Conservation (phyloP, 2,888 invertebrate genomes). For the Villa cingulata region DNA sequence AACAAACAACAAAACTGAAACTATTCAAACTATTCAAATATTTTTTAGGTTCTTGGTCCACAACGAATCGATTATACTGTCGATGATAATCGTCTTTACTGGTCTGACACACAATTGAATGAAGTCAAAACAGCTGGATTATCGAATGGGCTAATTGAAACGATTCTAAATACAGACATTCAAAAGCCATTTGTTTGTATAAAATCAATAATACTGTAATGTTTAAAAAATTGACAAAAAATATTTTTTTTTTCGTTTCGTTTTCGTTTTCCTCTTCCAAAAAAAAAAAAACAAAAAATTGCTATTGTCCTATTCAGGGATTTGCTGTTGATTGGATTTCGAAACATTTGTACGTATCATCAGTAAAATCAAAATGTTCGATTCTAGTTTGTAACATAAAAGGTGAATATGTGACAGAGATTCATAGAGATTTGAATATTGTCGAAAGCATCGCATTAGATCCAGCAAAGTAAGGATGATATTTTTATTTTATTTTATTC, state of each 20-base stretch:
- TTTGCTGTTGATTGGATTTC: conserved; percentile 77
- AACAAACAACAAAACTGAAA: too few relatives aligned
- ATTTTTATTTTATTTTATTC: neutral
- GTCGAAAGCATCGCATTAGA: conserved; percentile 56
- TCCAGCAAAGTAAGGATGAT: conserved; percentile 40
- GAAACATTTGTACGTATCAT: conserved; percentile 44
- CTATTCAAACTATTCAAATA: too few relatives aligned
- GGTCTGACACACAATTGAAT: conserved; percentile 62
- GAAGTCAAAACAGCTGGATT: conserved; percentile 59
- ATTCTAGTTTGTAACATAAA: conserved; percentile 57
- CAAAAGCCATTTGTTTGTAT: conserved; percentile 27
- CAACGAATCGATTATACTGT: conserved; percentile 57
- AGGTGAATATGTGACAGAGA: conserved; percentile 52
- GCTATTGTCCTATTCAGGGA: too few relatives aligned
- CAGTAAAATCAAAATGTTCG: conserved; percentile 38
- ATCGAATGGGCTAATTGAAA: conserved; percentile 53
- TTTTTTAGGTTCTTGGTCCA: conserved; percentile 48
- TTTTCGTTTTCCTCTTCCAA: neutral
- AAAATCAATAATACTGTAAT: neutral
- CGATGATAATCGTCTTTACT: conserved; percentile 52
- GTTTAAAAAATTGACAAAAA: neutral
- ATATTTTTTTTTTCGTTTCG: neutral
- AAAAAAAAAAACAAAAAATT: too few relatives aligned
- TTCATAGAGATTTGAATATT: conserved; percentile 30
- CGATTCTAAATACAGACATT: conserved; percentile 57